Percentiles rank a stretch among this genome's conserved stretches.
Evolutionary conservation across 2,113 vertebrate species (phyloP).

Genomic region (Chrysochloris asiatica): DNA sequence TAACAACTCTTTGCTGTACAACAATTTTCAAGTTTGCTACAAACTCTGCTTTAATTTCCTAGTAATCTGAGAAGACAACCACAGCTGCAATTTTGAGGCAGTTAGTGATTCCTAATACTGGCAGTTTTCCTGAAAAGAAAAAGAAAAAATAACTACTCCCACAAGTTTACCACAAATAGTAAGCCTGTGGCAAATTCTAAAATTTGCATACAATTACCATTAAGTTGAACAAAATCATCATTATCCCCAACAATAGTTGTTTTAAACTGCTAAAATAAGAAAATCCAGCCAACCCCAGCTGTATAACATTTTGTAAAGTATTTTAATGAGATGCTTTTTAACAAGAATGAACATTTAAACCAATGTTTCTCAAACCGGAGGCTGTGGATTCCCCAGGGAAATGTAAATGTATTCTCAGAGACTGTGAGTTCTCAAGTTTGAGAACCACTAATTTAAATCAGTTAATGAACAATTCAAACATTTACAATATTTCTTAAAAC

Average conservation of each 20-base stretch:
- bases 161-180: constrained; percentile 83
- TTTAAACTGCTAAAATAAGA: constrained; percentile 56
- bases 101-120: constrained; percentile 82
- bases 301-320: constrained; percentile 72
- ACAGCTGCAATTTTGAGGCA: constrained; percentile 82
- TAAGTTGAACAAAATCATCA: constrained; percentile 72
- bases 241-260: constrained; percentile 79
- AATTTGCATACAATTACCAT: constrained; percentile 83
- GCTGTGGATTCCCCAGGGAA: constrained; percentile 22
- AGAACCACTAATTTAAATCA: constrained; percentile 42
- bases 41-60: constrained; percentile 79
- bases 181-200: constrained; percentile 78
- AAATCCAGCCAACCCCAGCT: constrained; percentile 68
- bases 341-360: constrained; percentile 71
- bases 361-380: constrained; percentile 57
- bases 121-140: constrained; percentile 80
- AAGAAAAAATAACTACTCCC: constrained; percentile 79
- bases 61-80: constrained; percentile 83
- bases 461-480: constrained; percentile 65
- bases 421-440: neutral
- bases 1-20: constrained; percentile 63
- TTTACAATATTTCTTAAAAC: constrained; percentile 56
- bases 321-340: constrained; percentile 75
- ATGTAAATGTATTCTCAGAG: neutral
- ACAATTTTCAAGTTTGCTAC: constrained; percentile 77